These are phyloP conservation scores for Ganaspis brasiliensis DNA, from an alignment of 2,888 invertebrate genomes.

Conservation along the genomic window DNA sequence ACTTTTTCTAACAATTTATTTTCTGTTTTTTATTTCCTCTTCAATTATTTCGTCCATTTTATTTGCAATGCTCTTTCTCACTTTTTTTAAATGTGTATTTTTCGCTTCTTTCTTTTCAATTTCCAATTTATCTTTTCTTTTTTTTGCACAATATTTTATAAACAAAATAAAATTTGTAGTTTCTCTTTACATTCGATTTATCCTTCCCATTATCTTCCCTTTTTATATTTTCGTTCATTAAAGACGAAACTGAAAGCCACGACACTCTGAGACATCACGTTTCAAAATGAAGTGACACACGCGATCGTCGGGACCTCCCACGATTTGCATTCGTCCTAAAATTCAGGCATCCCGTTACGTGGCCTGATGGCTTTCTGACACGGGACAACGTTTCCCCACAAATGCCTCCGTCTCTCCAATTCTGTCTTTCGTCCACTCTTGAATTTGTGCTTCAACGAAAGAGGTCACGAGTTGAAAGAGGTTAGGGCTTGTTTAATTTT, in stretches of 20 bases:
- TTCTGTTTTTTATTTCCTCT: no score
- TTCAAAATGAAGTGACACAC: conserved; percentile 75
- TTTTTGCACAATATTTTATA: background rate
- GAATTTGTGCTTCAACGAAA: conserved; percentile 15
- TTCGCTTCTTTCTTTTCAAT: no score
- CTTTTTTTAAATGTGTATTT: no score
- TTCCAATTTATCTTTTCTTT: no score
- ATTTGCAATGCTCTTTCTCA: no score
- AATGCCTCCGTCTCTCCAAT: conserved; percentile 55
- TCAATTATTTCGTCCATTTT: no score
- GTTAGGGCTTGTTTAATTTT: conserved; percentile 31
- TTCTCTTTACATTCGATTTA: background rate
- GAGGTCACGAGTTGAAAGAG: conserved; percentile 22
- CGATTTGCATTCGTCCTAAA: conserved; percentile 67
- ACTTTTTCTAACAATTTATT: no score
- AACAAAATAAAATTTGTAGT: no score
- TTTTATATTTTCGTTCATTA: conserved; percentile 16
- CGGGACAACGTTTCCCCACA: conserved; percentile 75
- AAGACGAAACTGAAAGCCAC: conserved; percentile 56
- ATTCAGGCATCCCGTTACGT: conserved; percentile 48
- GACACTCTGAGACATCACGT: conserved; percentile 58
- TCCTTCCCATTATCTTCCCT: background rate
- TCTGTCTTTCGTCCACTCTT: background rate
- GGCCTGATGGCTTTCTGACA: conserved; percentile 75
- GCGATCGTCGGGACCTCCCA: conserved; percentile 68